Evolutionary conservation across 2,888 invertebrate species (phyloP).

Genomic region (Eulithis testata): DNA sequence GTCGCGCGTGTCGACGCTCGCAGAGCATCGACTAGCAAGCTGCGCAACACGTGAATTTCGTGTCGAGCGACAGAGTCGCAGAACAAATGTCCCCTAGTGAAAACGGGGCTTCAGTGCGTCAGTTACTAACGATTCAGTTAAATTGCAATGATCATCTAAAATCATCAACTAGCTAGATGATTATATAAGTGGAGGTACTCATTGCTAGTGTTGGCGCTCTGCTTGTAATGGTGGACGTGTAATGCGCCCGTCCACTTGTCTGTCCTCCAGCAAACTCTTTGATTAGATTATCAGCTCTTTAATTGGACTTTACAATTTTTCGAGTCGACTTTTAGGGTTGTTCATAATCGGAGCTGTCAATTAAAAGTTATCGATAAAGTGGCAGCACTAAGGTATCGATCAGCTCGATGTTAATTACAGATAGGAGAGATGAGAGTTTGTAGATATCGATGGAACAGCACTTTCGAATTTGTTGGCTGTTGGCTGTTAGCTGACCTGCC

Average conservation of each 20-base stretch:
- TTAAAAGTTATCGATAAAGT: conserved; percentile 54
- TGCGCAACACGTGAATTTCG: too few species aligned
- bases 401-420: conserved; percentile 72
- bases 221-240: too few species aligned
- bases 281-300: conserved; percentile 44
- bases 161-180: too few species aligned
- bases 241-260: conserved; percentile 9
- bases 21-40: too few species aligned
- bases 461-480: conserved; percentile 44
- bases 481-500: conserved; percentile 35
- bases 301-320: conserved; percentile 45
- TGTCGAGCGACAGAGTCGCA: too few species aligned
- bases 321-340: conserved; percentile 42
- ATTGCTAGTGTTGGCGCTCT: too few species aligned
- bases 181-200: too few species aligned
- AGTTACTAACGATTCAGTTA: too few species aligned
- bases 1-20: too few species aligned
- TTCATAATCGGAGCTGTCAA: conserved; percentile 60
- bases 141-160: too few species aligned
- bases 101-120: too few species aligned
- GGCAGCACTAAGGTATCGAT: conserved; percentile 54
- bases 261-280: conserved; percentile 15
- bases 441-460: conserved; percentile 35
- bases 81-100: too few species aligned
- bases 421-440: conserved; percentile 46